Conservation (phyloP, 2,888 invertebrate genomes). For the Eudemis profundana region DNA sequence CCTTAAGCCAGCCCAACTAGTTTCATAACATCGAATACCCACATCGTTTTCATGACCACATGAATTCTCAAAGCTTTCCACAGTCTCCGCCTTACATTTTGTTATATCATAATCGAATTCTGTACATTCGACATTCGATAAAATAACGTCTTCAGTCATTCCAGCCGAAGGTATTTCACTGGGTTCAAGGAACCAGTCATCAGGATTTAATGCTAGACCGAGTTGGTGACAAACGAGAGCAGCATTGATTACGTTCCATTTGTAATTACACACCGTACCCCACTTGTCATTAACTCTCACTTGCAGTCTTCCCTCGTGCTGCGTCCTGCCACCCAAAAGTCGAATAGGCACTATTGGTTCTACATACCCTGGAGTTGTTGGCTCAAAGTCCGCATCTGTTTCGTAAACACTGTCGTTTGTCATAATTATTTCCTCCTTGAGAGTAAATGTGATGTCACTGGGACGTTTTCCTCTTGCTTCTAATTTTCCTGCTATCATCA, state of each 20-base stretch:
- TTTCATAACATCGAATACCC: constrained; percentile 94
- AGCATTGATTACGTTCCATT: constrained; percentile 96
- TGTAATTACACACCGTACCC: constrained; percentile 99
- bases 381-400: constrained; percentile 84
- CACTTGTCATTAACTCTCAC: constrained; percentile 93
- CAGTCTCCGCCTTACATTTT: constrained; percentile 92
- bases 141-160: constrained; percentile 89
- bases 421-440: constrained; percentile 90
- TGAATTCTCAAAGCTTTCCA: constrained; percentile 93
- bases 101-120: constrained; percentile 96
- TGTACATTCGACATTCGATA: constrained; percentile 96
- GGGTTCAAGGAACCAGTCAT: constrained; percentile 94
- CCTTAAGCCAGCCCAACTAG: constrained; percentile 97
- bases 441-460: constrained; percentile 91
- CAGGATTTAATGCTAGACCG: constrained; percentile 95
- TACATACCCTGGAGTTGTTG: constrained; percentile 85
- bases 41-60: constrained; percentile 95
- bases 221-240: constrained; percentile 98
- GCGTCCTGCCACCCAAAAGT: constrained; percentile 91
- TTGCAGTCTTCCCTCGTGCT: constrained; percentile 94
- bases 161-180: constrained; percentile 93
- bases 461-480: constrained; percentile 92
- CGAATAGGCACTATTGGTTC: constrained; percentile 90
- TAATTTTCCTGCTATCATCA: constrained; percentile 97
- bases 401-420: constrained; percentile 87